Base-by-base conservation (phyloP, 92 coral and sea anemone genomes). In the Zoanthus sociatus region DNA sequence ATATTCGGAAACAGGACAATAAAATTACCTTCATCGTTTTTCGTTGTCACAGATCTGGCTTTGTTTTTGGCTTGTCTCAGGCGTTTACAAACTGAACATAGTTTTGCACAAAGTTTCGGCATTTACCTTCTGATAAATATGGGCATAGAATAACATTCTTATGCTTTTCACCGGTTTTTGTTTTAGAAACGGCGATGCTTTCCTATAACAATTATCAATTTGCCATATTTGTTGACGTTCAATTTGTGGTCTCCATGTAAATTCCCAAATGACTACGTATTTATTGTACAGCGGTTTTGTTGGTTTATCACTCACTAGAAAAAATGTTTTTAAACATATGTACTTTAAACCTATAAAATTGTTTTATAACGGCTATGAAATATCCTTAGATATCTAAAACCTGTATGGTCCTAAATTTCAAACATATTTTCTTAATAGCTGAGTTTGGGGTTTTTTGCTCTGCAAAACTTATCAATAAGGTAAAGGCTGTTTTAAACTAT, bases 71-170 rank as follows among this genome's bases (percentile, higher is more conserved):
- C 60, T 81, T 17, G 73, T 10, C 46, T 81, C 20, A 45, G 21
- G 18, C 58, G 31, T 66, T 81, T 81, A 14, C 63, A 45, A 1
- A 81, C 30, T 13, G 74, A 53, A 44, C 85, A 47, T 6, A 66
- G 32, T 64, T 66, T 81, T 81, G 75, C 85, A 64, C 85, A 81
- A 64, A 81, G 30, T 9, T 48, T 81, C 26, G 66, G 74, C 85
- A 81, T 81, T 16, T 69, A 69, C 31, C 74, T 69, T 2, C 85
- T 64, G 32, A 14, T 60, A 45, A 18, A 45, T 26, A 7, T 48
- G 33, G 12, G 17, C 60, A 37, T 64, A 1, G 4, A 81, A 42
- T 66, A 44, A 0, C 85, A 81, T 81, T 42, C n/a, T 64, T 54
- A 51, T 3, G 5, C 4, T 13, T 63, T 17, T 20, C 30, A 18